Conservation (phyloP, 2,888 invertebrate genomes). For the Drosophila falleni region DNA sequence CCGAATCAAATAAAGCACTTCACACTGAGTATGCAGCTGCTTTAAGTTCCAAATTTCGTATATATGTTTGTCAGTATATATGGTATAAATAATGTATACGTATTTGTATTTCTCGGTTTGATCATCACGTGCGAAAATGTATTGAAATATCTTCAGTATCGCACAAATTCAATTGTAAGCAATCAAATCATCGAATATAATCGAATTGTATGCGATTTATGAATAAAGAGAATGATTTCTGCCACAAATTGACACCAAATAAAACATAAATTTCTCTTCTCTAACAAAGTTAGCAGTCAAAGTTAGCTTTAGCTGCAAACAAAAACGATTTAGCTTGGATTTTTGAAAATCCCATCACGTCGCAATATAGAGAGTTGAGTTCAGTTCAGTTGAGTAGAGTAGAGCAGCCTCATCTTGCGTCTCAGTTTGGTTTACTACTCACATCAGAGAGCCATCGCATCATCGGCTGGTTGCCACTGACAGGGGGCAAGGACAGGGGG, state of each 20-base stretch:
- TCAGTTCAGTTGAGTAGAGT: background rate
- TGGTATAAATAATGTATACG: slow-evolving; percentile 18
- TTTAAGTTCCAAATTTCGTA: slow-evolving; percentile 20
- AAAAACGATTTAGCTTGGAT: slow-evolving; percentile 73
- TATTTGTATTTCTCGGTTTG: slow-evolving; percentile 35
- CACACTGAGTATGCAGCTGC: slow-evolving; percentile 1
- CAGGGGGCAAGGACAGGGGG: background rate
- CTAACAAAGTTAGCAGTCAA: slow-evolving; percentile 72
- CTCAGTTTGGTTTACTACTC: slow-evolving; percentile 24
- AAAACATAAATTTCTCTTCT: slow-evolving; percentile 71
- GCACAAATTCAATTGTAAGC: slow-evolving; percentile 65
- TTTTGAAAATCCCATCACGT: slow-evolving; percentile 74
- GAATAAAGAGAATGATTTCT: slow-evolving; percentile 69
- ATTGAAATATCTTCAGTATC: slow-evolving; percentile 60
- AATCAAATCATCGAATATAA: slow-evolving; percentile 70
- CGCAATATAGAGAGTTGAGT: slow-evolving; percentile 47
- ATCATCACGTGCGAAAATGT: slow-evolving; percentile 55
- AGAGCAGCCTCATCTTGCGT: background rate
- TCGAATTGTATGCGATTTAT: slow-evolving; percentile 69
- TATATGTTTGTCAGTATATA: background rate
- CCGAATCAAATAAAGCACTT: background rate
- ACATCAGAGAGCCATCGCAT: slow-evolving; percentile 35
- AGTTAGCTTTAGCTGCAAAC: slow-evolving; percentile 68
- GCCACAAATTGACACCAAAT: slow-evolving; percentile 74
- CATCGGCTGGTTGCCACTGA: slow-evolving; percentile 29